Percentiles rank a stretch among this genome's conserved stretches.
Evolutionary conservation across 2,888 invertebrate genomes (phyloP).

Genomic region (Drosophila subsilvestris): DNA sequence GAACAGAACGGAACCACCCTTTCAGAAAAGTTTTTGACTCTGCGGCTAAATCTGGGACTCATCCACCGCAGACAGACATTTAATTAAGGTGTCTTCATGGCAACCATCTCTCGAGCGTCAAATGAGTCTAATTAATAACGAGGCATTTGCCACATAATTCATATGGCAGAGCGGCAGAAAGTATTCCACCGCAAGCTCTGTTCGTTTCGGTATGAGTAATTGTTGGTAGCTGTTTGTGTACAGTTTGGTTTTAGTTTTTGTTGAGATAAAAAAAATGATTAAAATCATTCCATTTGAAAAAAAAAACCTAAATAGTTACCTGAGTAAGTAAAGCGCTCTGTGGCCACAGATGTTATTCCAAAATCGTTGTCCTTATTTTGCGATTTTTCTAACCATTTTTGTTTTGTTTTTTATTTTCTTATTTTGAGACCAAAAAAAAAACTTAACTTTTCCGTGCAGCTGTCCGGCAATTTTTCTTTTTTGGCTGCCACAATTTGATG

Average conservation of each 20-base stretch:
- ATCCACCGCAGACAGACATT: conserved; percentile 78
- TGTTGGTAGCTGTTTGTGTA: neutral
- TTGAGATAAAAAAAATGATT: neutral
- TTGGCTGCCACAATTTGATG: conserved; percentile 52
- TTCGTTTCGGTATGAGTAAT: conserved; percentile 51
- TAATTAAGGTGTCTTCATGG: conserved; percentile 83
- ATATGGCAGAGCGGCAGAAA: conserved; percentile 35
- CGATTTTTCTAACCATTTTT: conserved; percentile 27
- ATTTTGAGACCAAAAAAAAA: conserved; percentile 14
- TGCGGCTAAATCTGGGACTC: conserved; percentile 57
- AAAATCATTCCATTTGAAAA: too few relatives aligned
- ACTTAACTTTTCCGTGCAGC: neutral
- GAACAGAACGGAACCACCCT: conserved; percentile 49
- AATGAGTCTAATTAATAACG: conserved; percentile 84
- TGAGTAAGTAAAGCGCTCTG: too few relatives aligned
- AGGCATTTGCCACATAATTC: conserved; percentile 83
- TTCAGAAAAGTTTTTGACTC: conserved; percentile 58
- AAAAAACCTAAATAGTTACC: neutral
- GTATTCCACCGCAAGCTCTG: conserved; percentile 4
- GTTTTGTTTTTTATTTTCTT: conserved; percentile 21
- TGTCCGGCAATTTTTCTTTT: conserved; percentile 36
- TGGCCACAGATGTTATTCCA: neutral
- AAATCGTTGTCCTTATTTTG: conserved; percentile 5
- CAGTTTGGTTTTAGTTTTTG: neutral
- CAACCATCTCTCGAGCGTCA: conserved; percentile 72